These are phyloP conservation scores for Tricholauxania praeusta DNA, from an alignment of 2,888 invertebrate species.

Conservation along the genomic window DNA sequence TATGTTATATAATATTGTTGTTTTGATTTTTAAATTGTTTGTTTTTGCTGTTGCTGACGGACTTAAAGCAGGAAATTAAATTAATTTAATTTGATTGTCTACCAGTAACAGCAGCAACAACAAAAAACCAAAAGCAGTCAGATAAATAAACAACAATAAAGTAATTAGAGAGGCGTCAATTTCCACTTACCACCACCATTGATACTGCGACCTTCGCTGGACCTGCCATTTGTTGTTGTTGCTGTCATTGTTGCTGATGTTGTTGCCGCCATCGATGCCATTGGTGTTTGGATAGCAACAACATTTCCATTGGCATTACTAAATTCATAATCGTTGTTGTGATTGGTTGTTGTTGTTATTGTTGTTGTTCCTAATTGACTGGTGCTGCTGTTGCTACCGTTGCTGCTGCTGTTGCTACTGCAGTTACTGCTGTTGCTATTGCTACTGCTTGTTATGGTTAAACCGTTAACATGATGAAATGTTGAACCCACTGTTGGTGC, in stretches of 20 bases:
- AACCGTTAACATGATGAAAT: slow-evolving; percentile 48
- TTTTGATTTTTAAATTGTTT: no score
- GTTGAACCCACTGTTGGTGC: slow-evolving; percentile 48
- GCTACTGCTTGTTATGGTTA: slow-evolving; percentile 40
- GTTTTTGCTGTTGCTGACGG: no score
- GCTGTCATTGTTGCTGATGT: slow-evolving; percentile 39
- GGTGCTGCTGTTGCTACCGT: slow-evolving; percentile 24
- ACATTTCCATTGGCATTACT: slow-evolving; percentile 44
- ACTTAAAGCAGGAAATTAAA: no score
- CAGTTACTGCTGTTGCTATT: slow-evolving; percentile 24
- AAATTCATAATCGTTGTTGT: slow-evolving; percentile 54
- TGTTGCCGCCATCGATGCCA: slow-evolving; percentile 39
- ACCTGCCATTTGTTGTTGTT: slow-evolving; percentile 38
- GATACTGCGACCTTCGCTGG: slow-evolving; percentile 54
- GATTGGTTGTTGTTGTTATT: slow-evolving; percentile 47
- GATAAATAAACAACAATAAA: slow-evolving; percentile 15
- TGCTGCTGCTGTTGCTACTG: slow-evolving; percentile 34
- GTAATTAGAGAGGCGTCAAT: not conserved
- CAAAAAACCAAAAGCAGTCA: not conserved
- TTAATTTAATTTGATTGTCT: not conserved
- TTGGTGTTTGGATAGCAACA: slow-evolving; percentile 35
- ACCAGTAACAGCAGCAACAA: slow-evolving; percentile 13
- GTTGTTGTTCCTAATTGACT: slow-evolving; percentile 50
- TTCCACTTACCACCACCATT: slow-evolving; percentile 47
- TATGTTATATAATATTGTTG: no score